Conservation (phyloP, 2,113 vertebrate species). For the Mustela lutreola region DNA sequence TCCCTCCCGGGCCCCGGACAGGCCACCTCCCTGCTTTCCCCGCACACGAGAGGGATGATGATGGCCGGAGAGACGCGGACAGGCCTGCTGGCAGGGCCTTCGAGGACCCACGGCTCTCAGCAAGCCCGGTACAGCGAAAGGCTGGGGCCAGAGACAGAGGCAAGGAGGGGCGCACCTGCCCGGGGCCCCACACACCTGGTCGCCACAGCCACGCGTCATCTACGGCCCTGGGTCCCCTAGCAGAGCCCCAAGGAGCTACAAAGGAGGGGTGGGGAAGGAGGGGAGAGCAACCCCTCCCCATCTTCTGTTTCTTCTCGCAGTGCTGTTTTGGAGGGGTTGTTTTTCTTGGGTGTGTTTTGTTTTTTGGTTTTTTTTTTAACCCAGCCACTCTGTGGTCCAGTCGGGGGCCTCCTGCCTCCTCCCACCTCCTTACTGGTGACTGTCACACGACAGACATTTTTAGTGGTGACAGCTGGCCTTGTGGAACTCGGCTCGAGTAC, state of each 20-base stretch:
- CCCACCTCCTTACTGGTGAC: constrained; percentile 76
- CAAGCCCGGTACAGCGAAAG: fast-evolving
- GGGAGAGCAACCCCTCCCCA: background rate
- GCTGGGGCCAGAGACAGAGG: background rate
- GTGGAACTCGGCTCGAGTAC: constrained; percentile 69
- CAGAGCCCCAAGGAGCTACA: background rate
- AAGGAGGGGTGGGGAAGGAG: background rate
- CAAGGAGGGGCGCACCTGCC: background rate
- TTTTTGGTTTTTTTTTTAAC: background rate
- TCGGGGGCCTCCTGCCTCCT: constrained; percentile 77
- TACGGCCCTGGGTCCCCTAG: background rate
- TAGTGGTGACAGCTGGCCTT: constrained; percentile 82
- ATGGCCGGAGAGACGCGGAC: background rate
- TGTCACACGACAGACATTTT: constrained; percentile 83
- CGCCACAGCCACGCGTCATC: background rate
- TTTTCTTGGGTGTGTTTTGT: too few relatives aligned
- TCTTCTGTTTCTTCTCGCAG: background rate
- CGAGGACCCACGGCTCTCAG: fast-evolving
- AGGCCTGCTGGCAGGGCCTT: background rate
- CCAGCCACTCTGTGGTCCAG: constrained; percentile 70
- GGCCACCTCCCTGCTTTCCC: background rate
- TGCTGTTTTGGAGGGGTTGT: background rate
- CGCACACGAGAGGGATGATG: fast-evolving
- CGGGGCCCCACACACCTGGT: background rate
- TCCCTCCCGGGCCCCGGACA: fast-evolving